A percentile compares a stretch with the other conserved stretches of the same genome.
These are phyloP conservation scores for Chiloscyllium plagiosum DNA, from an alignment of 2,113 vertebrate genomes.

Conservation along the genomic window DNA sequence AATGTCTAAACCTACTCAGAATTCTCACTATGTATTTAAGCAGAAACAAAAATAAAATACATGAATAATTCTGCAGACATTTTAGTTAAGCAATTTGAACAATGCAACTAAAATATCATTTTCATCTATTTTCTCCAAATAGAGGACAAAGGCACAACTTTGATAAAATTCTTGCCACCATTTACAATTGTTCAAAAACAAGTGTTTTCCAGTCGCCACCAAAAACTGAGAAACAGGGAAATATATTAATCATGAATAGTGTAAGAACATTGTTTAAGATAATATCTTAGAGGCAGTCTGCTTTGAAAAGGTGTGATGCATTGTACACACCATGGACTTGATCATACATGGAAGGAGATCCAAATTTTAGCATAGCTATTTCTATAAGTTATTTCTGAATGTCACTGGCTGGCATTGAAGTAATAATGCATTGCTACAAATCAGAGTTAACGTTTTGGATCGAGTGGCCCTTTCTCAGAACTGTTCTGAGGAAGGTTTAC, in stretches of 20 bases:
- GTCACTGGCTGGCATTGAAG: neutral
- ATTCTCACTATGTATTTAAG: no score
- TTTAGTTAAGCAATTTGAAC: neutral
- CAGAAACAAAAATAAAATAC: neutral
- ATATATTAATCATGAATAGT: neutral
- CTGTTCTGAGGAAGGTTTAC: no score
- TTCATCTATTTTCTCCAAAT: neutral
- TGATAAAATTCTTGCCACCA: neutral
- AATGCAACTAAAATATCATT: neutral
- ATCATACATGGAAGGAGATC: neutral
- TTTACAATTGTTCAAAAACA: neutral
- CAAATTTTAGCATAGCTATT: neutral
- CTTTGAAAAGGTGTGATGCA: neutral
- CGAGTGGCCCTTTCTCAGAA: no score
- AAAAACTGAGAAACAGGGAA: neutral
- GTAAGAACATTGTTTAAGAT: neutral
- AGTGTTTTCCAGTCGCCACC: neutral
- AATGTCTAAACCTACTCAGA: no score
- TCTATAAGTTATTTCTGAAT: neutral
- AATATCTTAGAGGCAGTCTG: neutral
- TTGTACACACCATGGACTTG: neutral
- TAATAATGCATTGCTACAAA: neutral
- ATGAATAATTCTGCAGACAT: neutral
- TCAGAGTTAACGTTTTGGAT: no score
- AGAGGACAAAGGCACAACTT: neutral